Percentiles rank a stretch among this genome's conserved stretches.
Evolutionary conservation across 2,113 vertebrate genomes (phyloP).

Genomic region (Tachycineta bicolor): DNA sequence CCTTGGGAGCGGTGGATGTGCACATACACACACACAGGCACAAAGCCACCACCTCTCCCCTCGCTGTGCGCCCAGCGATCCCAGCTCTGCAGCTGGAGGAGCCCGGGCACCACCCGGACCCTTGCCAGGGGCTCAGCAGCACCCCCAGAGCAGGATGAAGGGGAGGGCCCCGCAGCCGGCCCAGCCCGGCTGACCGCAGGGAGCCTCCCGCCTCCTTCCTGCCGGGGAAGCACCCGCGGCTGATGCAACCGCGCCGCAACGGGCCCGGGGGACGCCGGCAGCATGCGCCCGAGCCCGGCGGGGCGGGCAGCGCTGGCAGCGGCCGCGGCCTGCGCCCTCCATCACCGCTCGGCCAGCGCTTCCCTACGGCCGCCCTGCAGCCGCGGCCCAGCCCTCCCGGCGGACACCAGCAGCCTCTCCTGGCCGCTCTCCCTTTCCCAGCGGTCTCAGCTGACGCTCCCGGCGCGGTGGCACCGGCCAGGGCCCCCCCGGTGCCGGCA

Average conservation of each 20-base stretch:
- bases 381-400: neutral
- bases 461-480: neutral
- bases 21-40: neutral
- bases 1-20: neutral
- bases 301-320: neutral
- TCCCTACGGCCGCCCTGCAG: neutral
- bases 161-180: neutral
- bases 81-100: neutral
- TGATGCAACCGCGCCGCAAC: neutral
- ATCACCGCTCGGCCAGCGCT: neutral
- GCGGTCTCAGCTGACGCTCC: neutral
- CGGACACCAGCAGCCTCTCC: neutral
- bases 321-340: no score
- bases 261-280: neutral
- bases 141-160: neutral
- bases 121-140: neutral
- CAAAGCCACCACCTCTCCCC: neutral
- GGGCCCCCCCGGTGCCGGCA: neutral
- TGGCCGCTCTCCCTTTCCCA: neutral
- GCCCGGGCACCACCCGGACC: neutral
- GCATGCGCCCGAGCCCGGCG: neutral
- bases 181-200: neutral
- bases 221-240: neutral
- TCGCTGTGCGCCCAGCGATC: neutral
- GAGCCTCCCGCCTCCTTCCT: conserved; percentile 21